Evolutionary conservation across 2,797 vertebrate species (phyloP).

Genomic region (Hirundo rustica): DNA sequence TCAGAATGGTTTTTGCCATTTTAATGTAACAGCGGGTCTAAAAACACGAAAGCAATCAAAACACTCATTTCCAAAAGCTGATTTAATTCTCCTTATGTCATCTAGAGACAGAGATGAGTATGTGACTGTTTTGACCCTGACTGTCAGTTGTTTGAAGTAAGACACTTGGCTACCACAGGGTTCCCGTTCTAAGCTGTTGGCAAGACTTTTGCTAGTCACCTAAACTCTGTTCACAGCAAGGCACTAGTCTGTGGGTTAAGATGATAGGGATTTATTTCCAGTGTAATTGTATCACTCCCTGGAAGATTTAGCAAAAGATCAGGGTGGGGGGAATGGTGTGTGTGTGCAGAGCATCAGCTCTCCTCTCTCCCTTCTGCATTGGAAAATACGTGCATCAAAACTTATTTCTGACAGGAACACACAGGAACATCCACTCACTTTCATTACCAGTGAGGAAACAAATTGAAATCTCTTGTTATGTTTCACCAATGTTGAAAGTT

Average conservation of each 20-base stretch:
- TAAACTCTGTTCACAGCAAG: not conserved
- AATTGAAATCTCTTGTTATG: not conserved
- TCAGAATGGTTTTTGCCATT: not conserved
- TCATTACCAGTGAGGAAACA: not conserved
- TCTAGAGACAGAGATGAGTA: not conserved
- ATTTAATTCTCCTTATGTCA: not conserved
- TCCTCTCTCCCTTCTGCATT: not conserved
- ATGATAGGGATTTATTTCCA: not conserved
- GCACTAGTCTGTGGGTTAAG: not conserved
- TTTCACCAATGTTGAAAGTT: not conserved
- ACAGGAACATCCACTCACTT: not conserved
- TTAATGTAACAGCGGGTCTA: not conserved
- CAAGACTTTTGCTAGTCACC: not conserved
- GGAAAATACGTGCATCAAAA: not conserved
- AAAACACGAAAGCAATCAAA: not conserved
- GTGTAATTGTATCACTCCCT: rapidly evolving
- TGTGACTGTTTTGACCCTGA: not conserved
- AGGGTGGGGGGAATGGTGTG: not conserved
- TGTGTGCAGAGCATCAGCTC: not conserved
- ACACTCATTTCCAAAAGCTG: not conserved
- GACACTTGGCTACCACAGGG: not conserved
- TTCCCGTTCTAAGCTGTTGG: rapidly evolving
- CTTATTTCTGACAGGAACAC: not conserved
- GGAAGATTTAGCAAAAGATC: not conserved
- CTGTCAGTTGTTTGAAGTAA: not conserved